Evolutionary conservation across 1,140 invertebrate species (phyloP).

Genomic region (Drosophila sechellia): DNA sequence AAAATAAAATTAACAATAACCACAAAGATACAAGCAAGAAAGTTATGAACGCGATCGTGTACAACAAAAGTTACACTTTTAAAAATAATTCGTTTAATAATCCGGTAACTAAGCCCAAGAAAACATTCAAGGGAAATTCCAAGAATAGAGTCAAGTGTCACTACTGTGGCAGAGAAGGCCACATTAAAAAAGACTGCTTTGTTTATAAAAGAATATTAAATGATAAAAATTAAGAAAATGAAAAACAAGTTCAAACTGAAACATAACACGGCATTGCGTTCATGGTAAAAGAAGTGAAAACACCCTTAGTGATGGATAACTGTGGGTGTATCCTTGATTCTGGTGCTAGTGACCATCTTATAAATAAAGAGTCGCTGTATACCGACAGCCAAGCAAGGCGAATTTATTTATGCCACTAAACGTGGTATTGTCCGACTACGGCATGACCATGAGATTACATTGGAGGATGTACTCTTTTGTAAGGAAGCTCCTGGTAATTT

Average conservation of each 20-base stretch:
- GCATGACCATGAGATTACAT: slow-evolving; percentile 21
- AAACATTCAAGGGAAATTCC: slow-evolving; percentile 9
- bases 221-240: neutral
- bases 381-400: neutral
- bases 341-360: slow-evolving; percentile 31
- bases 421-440: slow-evolving; percentile 21
- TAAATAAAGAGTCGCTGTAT: slow-evolving; percentile 34
- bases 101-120: slow-evolving; percentile 4
- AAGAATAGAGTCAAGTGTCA: slow-evolving; percentile 17
- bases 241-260: slow-evolving; percentile 12
- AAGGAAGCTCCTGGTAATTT: slow-evolving; percentile 27
- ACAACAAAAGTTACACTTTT: neutral
- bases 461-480: slow-evolving; percentile 5
- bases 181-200: slow-evolving; percentile 11
- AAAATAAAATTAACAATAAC: neutral
- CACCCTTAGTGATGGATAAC: neutral
- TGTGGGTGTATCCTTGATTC: slow-evolving; percentile 33
- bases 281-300: slow-evolving; percentile 11
- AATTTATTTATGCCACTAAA: slow-evolving; percentile 23
- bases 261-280: slow-evolving; percentile 23
- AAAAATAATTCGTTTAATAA: slow-evolving; percentile 2
- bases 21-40: slow-evolving; percentile 17
- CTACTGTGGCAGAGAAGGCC: slow-evolving; percentile 4
- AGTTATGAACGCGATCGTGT: neutral
- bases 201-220: slow-evolving; percentile 8